A percentile compares a stretch with the other conserved stretches of the same genome.
phyloP scores from a whole-genome alignment of 2,113 vertebrate species.

The Lucifuga dentata region DNA sequence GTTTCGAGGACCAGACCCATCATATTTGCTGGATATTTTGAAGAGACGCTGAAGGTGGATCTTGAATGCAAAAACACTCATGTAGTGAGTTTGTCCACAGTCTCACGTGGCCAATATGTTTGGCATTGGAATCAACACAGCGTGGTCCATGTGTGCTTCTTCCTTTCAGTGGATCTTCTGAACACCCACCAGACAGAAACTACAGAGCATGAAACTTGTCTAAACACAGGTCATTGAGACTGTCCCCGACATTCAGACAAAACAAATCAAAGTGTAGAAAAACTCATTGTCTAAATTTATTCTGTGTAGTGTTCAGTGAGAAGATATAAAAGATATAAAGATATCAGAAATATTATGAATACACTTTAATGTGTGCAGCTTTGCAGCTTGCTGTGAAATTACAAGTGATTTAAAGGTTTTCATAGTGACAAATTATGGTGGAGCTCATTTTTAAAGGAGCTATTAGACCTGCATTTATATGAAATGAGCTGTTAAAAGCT shows the following conservation, averaged over 20 bases:
- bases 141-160: conserved; percentile 36
- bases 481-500: conserved; percentile 66
- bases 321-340: no score
- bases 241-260: conserved; percentile 51
- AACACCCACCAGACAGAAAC: conserved; percentile 42
- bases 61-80: conserved; percentile 43
- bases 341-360: conserved; percentile 26
- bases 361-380: conserved; percentile 14
- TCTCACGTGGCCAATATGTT: conserved; percentile 22
- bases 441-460: conserved; percentile 43
- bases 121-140: conserved; percentile 30
- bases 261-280: conserved; percentile 58
- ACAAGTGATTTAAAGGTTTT: conserved; percentile 37
- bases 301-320: conserved; percentile 6
- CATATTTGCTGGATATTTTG: conserved; percentile 64
- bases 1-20: conserved; percentile 42
- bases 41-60: conserved; percentile 51
- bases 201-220: conserved; percentile 43
- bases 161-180: conserved; percentile 36
- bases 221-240: conserved; percentile 52
- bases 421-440: conserved; percentile 46
- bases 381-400: conserved; percentile 50
- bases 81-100: conserved; percentile 32
- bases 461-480: conserved; percentile 53
- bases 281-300: conserved; percentile 32